Evolutionary conservation across 2,797 vertebrate genomes (phyloP).

Genomic region (Lepus oiostolus): DNA sequence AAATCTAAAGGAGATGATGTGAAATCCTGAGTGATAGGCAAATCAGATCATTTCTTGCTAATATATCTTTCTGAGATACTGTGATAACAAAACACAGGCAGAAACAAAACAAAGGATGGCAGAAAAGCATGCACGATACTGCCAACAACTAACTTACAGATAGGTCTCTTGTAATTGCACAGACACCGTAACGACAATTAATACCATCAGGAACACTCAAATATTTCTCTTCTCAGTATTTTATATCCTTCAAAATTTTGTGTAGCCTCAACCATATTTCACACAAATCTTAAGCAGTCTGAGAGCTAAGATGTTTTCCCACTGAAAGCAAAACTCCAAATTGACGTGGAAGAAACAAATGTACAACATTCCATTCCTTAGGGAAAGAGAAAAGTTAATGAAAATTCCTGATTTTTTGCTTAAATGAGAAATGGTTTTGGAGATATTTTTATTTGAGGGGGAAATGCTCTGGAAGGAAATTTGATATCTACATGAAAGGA

Average conservation of each 20-base stretch:
- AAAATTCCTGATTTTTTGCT: conserved; percentile 76
- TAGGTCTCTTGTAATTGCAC: background rate
- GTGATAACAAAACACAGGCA: background rate
- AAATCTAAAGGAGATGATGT: background rate
- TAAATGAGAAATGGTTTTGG: conserved; percentile 56
- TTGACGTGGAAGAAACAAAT: background rate
- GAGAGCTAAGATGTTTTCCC: conserved; percentile 42
- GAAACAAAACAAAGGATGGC: background rate
- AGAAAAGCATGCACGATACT: background rate
- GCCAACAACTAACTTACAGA: conserved; percentile 37
- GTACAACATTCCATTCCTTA: conserved; percentile 14
- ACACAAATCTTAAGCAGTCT: conserved; percentile 51
- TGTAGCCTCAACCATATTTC: conserved; percentile 51
- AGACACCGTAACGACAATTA: background rate
- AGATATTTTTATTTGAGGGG: conserved; percentile 67
- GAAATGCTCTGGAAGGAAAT: conserved; percentile 65
- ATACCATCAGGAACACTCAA: background rate
- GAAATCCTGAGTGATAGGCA: background rate
- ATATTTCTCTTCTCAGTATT: background rate
- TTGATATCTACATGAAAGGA: conserved; percentile 66
- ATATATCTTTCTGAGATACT: background rate
- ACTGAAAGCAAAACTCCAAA: conserved; percentile 69
- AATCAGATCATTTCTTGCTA: conserved; percentile 38
- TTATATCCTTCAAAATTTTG: background rate
- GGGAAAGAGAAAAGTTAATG: conserved; percentile 71